These are phyloP conservation scores for Pholis gunnellus DNA, from an alignment of 2,113 vertebrate species.

Conservation along the genomic window DNA sequence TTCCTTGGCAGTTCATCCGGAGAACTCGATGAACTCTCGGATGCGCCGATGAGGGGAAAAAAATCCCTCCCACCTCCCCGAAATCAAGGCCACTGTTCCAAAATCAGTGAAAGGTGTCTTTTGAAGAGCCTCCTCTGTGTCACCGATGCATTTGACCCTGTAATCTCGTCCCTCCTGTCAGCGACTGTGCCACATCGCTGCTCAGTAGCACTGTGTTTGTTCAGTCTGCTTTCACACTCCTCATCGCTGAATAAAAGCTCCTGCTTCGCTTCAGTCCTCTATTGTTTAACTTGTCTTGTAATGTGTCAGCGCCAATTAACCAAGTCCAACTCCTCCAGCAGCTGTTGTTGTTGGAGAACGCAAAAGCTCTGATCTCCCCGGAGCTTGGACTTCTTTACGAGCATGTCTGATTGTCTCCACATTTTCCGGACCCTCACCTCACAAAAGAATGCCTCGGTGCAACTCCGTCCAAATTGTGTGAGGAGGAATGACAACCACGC, in stretches of 20 bases:
- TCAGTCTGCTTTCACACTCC: neutral
- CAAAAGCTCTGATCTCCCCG: slow-evolving; percentile 34
- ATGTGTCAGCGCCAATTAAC: slow-evolving; percentile 41
- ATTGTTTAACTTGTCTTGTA: slow-evolving; percentile 33
- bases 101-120: slow-evolving; percentile 50
- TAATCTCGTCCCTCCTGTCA: slow-evolving; percentile 21
- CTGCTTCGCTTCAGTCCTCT: slow-evolving; percentile 6
- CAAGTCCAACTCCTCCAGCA: slow-evolving; percentile 27
- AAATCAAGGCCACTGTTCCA: slow-evolving; percentile 53
- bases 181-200: slow-evolving; percentile 17
- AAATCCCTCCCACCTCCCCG: slow-evolving; percentile 47
- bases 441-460: slow-evolving; percentile 54
- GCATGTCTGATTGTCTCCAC: slow-evolving; percentile 71
- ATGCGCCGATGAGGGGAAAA: slow-evolving; percentile 22
- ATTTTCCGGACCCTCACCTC: slow-evolving; percentile 62
- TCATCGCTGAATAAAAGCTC: slow-evolving; percentile 13
- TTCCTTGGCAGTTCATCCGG: slow-evolving; percentile 57
- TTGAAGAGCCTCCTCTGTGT: slow-evolving; percentile 16
- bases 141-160: neutral
- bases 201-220: slow-evolving; percentile 14
- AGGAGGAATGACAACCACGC: slow-evolving; percentile 55
- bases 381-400: slow-evolving; percentile 45
- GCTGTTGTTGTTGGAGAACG: slow-evolving; percentile 40
- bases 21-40: slow-evolving; percentile 72
- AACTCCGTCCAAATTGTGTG: slow-evolving; percentile 49